A percentile compares a stretch with the other conserved stretches of the same genome.
Conservation (phyloP, 2,113 vertebrate species). For the Setophaga petechia region DNA sequence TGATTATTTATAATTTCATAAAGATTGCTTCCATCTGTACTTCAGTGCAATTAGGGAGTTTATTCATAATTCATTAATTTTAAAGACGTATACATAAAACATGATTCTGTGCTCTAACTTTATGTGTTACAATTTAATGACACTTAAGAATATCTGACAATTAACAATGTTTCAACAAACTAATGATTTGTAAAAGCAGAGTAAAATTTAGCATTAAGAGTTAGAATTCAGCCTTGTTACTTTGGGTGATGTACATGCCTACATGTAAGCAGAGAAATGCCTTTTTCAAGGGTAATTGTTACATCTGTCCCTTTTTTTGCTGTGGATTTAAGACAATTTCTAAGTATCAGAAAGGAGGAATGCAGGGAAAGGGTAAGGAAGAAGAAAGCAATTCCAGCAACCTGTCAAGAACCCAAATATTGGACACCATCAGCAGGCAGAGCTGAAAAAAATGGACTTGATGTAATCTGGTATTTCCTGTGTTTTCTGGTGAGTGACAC, state of each 20-base stretch:
- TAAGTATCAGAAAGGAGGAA: neutral
- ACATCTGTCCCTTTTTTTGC: neutral
- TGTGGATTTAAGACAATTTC: neutral
- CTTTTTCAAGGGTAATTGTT: neutral
- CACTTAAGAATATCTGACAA: conserved; percentile 6
- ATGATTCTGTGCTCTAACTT: neutral
- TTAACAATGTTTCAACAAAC: conserved; percentile 17
- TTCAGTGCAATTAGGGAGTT: conserved; percentile 34
- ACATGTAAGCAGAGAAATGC: neutral
- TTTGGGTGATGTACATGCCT: neutral
- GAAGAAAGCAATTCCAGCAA: neutral
- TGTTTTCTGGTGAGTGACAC: neutral
- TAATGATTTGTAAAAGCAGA: neutral
- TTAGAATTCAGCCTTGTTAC: accelerated
- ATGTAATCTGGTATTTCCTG: neutral
- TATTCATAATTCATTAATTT: conserved; percentile 71
- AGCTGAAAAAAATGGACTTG: neutral
- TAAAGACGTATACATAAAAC: conserved; percentile 39
- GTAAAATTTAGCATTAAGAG: neutral
- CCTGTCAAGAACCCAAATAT: neutral
- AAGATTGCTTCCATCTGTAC: conserved; percentile 51
- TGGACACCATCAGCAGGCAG: neutral
- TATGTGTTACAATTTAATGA: neutral
- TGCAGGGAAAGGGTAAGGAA: neutral
- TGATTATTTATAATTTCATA: conserved; percentile 64